phyloP scores from a whole-genome alignment of 2,888 invertebrate species.

The Polyploca ridens region DNA sequence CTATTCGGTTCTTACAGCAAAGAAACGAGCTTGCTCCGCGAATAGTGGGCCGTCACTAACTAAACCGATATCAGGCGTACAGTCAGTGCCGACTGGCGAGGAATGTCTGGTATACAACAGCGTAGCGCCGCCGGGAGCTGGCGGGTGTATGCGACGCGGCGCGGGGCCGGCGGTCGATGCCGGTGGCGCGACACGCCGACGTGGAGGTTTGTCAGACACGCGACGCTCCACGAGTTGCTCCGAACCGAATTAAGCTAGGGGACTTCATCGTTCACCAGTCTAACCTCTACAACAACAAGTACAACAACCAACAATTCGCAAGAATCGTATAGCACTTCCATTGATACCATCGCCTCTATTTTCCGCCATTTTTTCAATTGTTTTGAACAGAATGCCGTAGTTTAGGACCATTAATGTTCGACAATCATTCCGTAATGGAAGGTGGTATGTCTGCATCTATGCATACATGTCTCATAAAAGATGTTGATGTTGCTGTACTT shows the following conservation, averaged over 20 bases:
- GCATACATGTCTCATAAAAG: too few species aligned
- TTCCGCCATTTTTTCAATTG: not conserved
- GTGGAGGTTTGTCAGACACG: conserved; percentile 81
- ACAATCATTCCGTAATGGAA: too few species aligned
- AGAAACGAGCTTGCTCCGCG: conserved; percentile 46
- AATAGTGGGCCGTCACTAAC: conserved; percentile 56
- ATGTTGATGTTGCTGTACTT: too few species aligned
- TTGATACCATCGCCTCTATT: not conserved
- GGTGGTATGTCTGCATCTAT: too few species aligned
- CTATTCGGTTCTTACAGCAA: conserved; percentile 14
- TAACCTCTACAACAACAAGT: conserved; percentile 18
- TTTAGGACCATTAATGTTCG: too few species aligned
- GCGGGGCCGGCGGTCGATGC: conserved; percentile 53
- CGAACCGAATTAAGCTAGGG: conserved; percentile 46
- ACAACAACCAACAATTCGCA: not conserved
- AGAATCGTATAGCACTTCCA: conserved; percentile 4
- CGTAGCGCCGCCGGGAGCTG: conserved; percentile 29
- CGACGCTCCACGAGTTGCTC: conserved; percentile 69
- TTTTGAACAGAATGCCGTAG: too few species aligned
- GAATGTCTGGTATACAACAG: conserved; percentile 51
- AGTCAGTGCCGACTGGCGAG: conserved; percentile 41
- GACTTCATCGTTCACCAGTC: conserved; percentile 26
- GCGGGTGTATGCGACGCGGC: conserved; percentile 32
- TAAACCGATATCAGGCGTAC: conserved; percentile 47
- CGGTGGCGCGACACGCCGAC: conserved; percentile 76